Conservation (phyloP, 2,888 invertebrate genomes). For the Capitulum mitella region DNA sequence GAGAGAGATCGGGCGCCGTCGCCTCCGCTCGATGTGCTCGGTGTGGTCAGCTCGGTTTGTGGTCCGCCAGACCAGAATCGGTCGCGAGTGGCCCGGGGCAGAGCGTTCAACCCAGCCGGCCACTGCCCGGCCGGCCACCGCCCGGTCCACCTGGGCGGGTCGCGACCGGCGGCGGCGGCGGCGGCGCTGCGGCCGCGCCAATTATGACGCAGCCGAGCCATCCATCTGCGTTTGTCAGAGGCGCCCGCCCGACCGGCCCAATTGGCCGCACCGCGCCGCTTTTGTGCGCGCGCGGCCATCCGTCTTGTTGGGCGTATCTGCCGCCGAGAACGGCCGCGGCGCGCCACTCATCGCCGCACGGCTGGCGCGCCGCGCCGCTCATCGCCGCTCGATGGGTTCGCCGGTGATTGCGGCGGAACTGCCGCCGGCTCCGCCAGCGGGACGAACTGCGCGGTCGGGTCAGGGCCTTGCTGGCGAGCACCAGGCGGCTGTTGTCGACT, state of each 20-base stretch:
- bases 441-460: too few species aligned
- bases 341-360: not conserved
- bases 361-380: not conserved
- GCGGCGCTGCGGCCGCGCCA: not conserved
- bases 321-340: not conserved
- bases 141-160: too few species aligned
- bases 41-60: not conserved
- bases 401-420: not conserved
- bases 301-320: not conserved
- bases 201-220: not conserved
- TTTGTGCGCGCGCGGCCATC: not conserved
- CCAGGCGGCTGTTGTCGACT: too few species aligned
- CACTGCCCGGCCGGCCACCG: too few species aligned
- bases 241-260: not conserved
- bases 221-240: constrained; percentile 9
- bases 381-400: not conserved
- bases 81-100: too few species aligned
- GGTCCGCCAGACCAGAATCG: too few species aligned
- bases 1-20: too few species aligned
- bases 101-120: too few species aligned
- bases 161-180: too few species aligned
- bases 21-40: too few species aligned
- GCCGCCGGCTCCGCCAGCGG: too few species aligned
- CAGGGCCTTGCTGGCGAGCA: too few species aligned
- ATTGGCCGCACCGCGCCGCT: not conserved